These are phyloP conservation scores for Bombus sibiricus DNA, from an alignment of 1,140 invertebrate genomes.

Conservation along the genomic window DNA sequence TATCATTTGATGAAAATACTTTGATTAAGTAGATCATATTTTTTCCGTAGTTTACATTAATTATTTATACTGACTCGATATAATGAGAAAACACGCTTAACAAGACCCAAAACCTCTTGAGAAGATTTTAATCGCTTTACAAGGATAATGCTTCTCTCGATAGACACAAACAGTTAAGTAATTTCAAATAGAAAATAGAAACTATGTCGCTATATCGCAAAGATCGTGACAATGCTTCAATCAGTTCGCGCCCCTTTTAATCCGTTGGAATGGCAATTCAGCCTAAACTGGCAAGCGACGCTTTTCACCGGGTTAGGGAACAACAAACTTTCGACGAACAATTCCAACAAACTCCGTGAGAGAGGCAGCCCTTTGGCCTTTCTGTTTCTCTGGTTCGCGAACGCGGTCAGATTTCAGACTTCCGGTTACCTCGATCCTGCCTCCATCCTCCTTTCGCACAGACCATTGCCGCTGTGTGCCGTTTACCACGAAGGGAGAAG, in stretches of 20 bases:
- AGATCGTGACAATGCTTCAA: neutral
- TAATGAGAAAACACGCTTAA: too few relatives aligned
- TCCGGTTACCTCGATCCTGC: constrained; percentile 48
- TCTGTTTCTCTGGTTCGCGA: constrained; percentile 23
- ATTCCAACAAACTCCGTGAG: constrained; percentile 24
- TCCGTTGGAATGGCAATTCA: constrained; percentile 40
- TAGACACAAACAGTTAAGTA: neutral
- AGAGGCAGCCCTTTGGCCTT: constrained; percentile 15
- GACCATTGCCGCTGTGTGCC: neutral
- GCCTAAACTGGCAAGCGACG: constrained; percentile 39
- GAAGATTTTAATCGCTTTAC: neutral
- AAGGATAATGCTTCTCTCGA: neutral
- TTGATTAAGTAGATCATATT: too few relatives aligned
- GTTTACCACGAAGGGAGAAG: neutral
- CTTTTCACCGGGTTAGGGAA: constrained; percentile 19
- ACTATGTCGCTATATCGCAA: neutral
- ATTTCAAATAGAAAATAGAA: neutral
- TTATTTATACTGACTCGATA: too few relatives aligned
- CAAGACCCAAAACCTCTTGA: too few relatives aligned
- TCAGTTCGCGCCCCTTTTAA: constrained; percentile 45
- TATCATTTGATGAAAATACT: too few relatives aligned
- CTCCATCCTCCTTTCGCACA: neutral
- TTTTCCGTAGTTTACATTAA: too few relatives aligned
- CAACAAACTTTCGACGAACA: constrained; percentile 55
- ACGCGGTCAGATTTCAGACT: constrained; percentile 37